Base-by-base conservation (phyloP, 1,140 invertebrate genomes). In the Caerostris darwini region DNA sequence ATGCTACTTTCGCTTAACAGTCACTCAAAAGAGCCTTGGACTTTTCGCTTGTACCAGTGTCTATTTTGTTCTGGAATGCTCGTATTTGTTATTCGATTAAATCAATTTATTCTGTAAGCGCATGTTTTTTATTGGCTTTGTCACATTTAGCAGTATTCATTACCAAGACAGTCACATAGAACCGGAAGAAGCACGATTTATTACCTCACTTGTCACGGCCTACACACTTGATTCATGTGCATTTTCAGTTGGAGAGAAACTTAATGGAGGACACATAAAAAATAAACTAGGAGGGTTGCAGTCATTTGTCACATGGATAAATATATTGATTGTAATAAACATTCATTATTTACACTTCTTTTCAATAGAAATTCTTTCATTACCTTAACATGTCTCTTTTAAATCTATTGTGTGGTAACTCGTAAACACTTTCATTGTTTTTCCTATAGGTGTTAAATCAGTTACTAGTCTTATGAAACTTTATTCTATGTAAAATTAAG, bases 151-250 rank as follows among this genome's bases (percentile, higher is more conserved):
- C 58, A 34, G 82, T 85, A 8, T 85, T 85, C 54, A 85, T 85
- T 85, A 57, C 82, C 56, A 85, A 85, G 57, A 85, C 54, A 85
- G 54, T 85, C 57, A 85, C 19, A 57, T 85, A 57, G 17, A 85
- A 58, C 82, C 82, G 82, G 82, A 85, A 85, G 82, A 57, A 19
- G 82, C 7, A 85, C 54, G 57, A 85, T 85, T 85, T 85, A 85
- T 17, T 5, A 58, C 56, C 54, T 8, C 12, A 57, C 57, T 85
- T 85, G 82, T 85, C 82, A 58, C 54, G 34, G 71, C 14, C 17
- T n/a, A 58, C 17, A 57, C 17, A 58, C 19, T 58, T 85, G 82
- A 57, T 85, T 85, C 57, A 58, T 85, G 57, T 85, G n/a, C 54
- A 85, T 57, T 17, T 57, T 85, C 57, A 57, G 12, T 85, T 83